phyloP scores from a whole-genome alignment of 2,113 vertebrate species.

The Dipodomys merriami region DNA sequence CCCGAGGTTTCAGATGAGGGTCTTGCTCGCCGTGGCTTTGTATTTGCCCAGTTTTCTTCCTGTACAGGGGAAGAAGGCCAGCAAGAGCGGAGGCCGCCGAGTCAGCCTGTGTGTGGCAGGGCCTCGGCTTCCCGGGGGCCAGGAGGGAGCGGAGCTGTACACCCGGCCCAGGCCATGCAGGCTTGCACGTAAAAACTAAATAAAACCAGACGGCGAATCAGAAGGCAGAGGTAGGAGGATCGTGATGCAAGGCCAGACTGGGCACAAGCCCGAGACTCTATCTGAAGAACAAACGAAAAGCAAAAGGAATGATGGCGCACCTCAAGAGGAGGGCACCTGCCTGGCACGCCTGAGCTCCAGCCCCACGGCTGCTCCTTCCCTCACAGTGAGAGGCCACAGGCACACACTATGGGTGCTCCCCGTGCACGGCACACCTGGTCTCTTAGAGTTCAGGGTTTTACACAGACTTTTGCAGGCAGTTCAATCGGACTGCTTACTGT shows the following conservation, averaged over 20 bases:
- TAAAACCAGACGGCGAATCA: too few relatives aligned
- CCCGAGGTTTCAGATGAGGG: background rate
- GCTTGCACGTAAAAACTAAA: too few relatives aligned
- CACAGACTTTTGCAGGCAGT: background rate
- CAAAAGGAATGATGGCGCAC: too few relatives aligned
- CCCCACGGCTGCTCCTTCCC: fast-evolving
- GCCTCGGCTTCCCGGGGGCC: background rate
- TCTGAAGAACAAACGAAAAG: too few relatives aligned
- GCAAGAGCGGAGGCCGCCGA: too few relatives aligned
- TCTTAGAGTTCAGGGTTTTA: background rate
- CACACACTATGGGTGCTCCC: fast-evolving
- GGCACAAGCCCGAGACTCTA: too few relatives aligned
- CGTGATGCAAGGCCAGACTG: too few relatives aligned
- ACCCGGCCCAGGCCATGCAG: too few relatives aligned
- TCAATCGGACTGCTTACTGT: background rate
- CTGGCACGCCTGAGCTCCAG: too few relatives aligned
- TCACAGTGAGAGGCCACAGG: fast-evolving
- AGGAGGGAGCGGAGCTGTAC: background rate
- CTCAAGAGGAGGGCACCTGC: too few relatives aligned
- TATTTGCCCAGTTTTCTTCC: background rate
- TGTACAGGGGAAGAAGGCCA: background rate
- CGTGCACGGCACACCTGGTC: background rate
- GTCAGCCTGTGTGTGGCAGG: too few relatives aligned
- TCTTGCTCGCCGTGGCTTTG: background rate
- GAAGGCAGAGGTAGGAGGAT: too few relatives aligned